Base-by-base conservation (phyloP, 2,888 invertebrate species). In the Megamerina dolium region DNA sequence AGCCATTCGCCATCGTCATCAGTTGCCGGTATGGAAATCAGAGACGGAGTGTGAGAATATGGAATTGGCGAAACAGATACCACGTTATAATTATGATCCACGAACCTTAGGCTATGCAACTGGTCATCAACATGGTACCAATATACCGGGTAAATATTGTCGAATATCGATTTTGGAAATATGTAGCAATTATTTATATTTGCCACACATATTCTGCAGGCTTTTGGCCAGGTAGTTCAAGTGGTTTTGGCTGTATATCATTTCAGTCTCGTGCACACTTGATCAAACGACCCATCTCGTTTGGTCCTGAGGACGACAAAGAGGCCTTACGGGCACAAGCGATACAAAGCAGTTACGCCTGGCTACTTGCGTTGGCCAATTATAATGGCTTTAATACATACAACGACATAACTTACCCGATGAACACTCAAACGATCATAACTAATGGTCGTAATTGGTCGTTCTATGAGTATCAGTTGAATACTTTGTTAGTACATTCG, bases 391-490 rank as follows among this genome's bases (percentile, higher is more conserved):
- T 96, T 68, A 89, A 87, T 26, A 87, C 89, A 13, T 90, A 79
- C 64, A 87, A 88, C 56, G 96, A 97, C 53, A 58, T 95, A 14
- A 91, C 89, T 0, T 93, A 94, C 66, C 97, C 99, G 0, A 68
- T 96, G 43, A 81, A 84, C 1, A 86, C 89, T 4, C 96, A 97
- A 77, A 83, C 87, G 13, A 74, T 93, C 12, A 76, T 95, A 29
- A 90, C 93, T 1, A 86, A 97, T 72, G 96, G 97, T 0, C 80
- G 85, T 52, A 64, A 78, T 4, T 93, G 89, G 82, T 85, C 87
- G 1, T 85, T 96, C 53, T 88, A 85, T 62, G 78, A 83, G 12
- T 97, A 95, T 65, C 97, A 99, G 68, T 71, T 99, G 44, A 99
- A 99, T 66, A 95, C 93, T 1, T 76, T 82, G 26, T 61, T 79